A percentile compares a stretch with the other conserved stretches of the same genome.
These are phyloP conservation scores for Lasioglossum calceatum DNA, from an alignment of 2,888 invertebrate species.

Conservation along the genomic window DNA sequence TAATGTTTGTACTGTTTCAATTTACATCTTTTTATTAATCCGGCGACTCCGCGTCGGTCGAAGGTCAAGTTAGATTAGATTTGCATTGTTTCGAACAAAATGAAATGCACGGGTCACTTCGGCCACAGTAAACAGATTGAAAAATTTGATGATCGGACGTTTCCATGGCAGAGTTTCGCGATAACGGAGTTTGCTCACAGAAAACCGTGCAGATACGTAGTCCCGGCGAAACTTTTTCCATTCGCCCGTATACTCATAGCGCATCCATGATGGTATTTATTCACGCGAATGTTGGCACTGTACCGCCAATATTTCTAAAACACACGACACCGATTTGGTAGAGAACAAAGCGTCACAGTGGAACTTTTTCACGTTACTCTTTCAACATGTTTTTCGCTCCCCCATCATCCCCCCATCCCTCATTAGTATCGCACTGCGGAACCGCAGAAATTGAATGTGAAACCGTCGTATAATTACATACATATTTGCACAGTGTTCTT, in stretches of 20 bases:
- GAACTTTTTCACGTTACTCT: neutral
- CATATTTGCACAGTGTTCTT: neutral
- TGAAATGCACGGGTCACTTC: too few relatives aligned
- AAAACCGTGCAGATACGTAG: neutral
- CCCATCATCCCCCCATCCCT: neutral
- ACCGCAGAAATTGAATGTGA: neutral
- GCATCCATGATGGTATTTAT: conserved; percentile 2
- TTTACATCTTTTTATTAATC: too few relatives aligned
- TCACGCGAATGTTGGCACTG: neutral
- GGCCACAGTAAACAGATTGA: neutral
- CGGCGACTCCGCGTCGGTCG: too few relatives aligned
- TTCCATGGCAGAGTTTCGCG: neutral
- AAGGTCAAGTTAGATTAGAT: too few relatives aligned
- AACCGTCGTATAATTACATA: neutral
- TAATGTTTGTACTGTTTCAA: too few relatives aligned
- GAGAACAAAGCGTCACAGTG: neutral
- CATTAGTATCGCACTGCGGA: neutral
- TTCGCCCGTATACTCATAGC: neutral
- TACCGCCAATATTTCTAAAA: neutral
- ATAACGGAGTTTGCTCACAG: neutral
- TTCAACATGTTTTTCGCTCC: too few relatives aligned
- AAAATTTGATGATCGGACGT: neutral
- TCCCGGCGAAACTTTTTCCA: neutral
- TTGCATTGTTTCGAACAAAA: too few relatives aligned
- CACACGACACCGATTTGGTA: neutral